A percentile compares a stretch with the other conserved stretches of the same genome.
These are phyloP conservation scores for Sebastes variabilis DNA, from an alignment of 2,797 vertebrate species.

Conservation along the genomic window DNA sequence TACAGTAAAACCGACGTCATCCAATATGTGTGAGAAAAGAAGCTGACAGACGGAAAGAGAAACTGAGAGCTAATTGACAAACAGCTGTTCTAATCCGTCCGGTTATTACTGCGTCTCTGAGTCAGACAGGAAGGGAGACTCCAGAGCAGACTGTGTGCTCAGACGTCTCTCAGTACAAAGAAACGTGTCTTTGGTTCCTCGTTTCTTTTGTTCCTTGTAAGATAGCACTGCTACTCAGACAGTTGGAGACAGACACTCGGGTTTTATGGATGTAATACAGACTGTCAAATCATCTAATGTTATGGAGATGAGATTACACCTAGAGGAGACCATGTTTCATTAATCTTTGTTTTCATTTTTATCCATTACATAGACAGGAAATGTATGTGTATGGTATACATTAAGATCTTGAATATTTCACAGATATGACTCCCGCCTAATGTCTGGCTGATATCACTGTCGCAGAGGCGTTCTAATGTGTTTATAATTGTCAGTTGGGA, in stretches of 20 bases:
- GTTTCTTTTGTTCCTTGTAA: slow-evolving; percentile 27
- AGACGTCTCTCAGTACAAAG: slow-evolving; percentile 4
- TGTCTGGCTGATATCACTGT: not conserved
- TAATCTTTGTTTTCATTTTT: not conserved
- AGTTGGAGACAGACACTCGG: not conserved
- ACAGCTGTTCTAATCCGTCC: slow-evolving; percentile 22
- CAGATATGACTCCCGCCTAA: not conserved
- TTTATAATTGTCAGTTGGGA: slow-evolving; percentile 5
- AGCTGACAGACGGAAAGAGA: not conserved
- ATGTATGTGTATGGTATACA: not conserved
- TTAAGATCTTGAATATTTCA: slow-evolving; percentile 26
- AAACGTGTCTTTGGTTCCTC: slow-evolving; percentile 13
- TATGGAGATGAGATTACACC: slow-evolving; percentile 6
- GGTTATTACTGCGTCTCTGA: slow-evolving; percentile 6
- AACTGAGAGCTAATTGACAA: slow-evolving; percentile 33
- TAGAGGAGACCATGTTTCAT: slow-evolving; percentile 10
- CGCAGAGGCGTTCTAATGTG: not conserved
- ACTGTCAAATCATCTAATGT: not conserved
- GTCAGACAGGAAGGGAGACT: slow-evolving; percentile 53
- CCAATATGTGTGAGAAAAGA: not conserved
- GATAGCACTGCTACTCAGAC: not conserved
- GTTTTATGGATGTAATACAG: not conserved
- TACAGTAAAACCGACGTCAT: not conserved
- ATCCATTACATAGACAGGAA: not conserved
- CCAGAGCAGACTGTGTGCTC: slow-evolving; percentile 11